Evolutionary conservation across 2,888 invertebrate species (phyloP).

Genomic region (Endotricha flammealis): DNA sequence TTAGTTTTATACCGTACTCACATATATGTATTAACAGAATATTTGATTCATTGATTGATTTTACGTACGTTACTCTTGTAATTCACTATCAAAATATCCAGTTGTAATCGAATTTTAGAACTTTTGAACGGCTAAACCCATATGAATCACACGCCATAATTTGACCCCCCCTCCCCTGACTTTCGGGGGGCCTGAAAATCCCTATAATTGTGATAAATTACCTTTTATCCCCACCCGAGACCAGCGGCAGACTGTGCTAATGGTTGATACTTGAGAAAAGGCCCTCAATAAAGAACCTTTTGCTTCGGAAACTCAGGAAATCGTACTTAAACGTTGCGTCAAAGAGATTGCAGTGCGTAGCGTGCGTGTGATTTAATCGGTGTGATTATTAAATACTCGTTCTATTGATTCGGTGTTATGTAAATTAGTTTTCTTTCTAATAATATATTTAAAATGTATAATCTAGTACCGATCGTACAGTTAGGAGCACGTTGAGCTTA

Average conservation of each 20-base stretch:
- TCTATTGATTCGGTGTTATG: no score
- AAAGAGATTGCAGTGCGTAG: not conserved
- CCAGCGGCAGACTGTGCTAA: constrained; percentile 62
- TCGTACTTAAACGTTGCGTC: not conserved
- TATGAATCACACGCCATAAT: constrained; percentile 25
- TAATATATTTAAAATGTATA: no score
- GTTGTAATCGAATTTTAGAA: constrained; percentile 7
- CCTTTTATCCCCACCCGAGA: constrained; percentile 49
- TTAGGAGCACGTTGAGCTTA: no score
- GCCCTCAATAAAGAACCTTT: constrained; percentile 47
- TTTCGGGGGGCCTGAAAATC: constrained; percentile 34
- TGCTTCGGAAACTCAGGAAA: constrained; percentile 36
- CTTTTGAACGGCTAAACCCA: constrained; percentile 9
- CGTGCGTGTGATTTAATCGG: no score
- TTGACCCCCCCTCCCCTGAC: constrained; percentile 24
- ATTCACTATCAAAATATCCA: no score
- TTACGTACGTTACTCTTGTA: no score
- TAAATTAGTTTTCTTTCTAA: no score
- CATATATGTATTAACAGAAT: no score
- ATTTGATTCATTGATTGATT: no score
- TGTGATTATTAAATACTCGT: no score
- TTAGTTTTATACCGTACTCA: no score
- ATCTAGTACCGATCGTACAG: no score
- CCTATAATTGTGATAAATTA: constrained; percentile 72
- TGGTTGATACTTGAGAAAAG: constrained; percentile 50